These are phyloP conservation scores for Glaucomys volans DNA, from an alignment of 2,113 vertebrate genomes.

Conservation along the genomic window DNA sequence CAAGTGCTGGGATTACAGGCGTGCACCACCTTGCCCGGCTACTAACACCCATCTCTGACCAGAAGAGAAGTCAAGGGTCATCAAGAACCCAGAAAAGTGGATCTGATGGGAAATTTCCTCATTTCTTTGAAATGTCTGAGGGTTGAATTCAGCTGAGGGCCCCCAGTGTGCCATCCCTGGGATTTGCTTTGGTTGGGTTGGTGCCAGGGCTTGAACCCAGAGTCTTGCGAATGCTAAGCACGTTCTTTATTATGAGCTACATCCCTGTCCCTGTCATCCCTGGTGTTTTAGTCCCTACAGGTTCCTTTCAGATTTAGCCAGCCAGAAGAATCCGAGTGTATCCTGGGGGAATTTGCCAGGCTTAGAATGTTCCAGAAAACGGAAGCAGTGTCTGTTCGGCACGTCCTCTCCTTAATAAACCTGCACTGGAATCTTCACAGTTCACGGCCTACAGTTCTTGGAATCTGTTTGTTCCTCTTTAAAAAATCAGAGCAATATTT, in stretches of 20 bases:
- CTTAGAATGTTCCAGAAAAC: background rate
- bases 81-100: background rate
- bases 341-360: background rate
- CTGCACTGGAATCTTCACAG: background rate
- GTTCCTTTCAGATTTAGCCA: slow-evolving; percentile 16
- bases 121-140: background rate
- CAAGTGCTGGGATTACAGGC: too few species aligned
- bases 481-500: slow-evolving; percentile 16
- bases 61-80: background rate
- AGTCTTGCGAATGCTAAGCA: background rate
- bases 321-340: background rate
- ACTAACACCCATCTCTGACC: too few species aligned
- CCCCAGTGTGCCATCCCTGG: background rate
- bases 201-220: background rate
- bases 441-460: background rate
- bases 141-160: background rate
- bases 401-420: background rate
- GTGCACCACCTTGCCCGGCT: too few species aligned
- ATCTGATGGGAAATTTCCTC: background rate
- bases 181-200: background rate
- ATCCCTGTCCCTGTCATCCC: too few species aligned
- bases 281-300: background rate
- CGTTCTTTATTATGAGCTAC: background rate
- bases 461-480: background rate
- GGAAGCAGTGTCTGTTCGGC: background rate